Evolutionary conservation across 2,797 vertebrate genomes (phyloP), one percentile per base, ranked within the genome.

Genomic region (Melanotaenia trifasciata): DNA sequence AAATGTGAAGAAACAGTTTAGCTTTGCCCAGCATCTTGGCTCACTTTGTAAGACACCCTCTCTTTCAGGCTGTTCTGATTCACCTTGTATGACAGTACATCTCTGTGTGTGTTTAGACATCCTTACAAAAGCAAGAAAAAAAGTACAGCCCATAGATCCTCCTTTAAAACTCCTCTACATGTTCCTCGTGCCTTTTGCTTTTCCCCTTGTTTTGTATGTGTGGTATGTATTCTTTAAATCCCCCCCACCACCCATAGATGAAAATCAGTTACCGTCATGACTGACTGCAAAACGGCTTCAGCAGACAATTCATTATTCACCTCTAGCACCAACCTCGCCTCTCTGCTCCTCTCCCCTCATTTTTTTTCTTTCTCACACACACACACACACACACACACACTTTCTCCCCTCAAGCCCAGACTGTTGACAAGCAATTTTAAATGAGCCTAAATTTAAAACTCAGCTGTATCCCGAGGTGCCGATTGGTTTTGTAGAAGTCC

Each of bases 351-450:
- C 63, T 63, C 60, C 66, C 24, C 78, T 85, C 70, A 67, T 83
- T 50, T 4, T 33, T 33, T 62, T 70, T 36, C 36, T 26, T 59
- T 9, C 63, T 53, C 60, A 16, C 64, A 18, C 30, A n/a, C 76
- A 24, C 56, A 24, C 70, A 22, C 69, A 24, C 47, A 62, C 38
- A 58, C 38, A 16, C 24, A 51, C 61, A 58, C 64, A 33, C 50
- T 70, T 22, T 73, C 64, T 62, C 18, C 77, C 81, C 71, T 18
- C 51, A 82, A 87, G 79, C 88, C 80, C 63, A 59, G 45, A 81
- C 88, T 90, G 89, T 93, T 93, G 94, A 95, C 94, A 94, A 94
- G 93, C 90, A 91, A 93, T 91, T 93, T 90, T 90, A 93, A 93
- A 87, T 84, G 84, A 92, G 83, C 81, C 91, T 92, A 92, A 91